phyloP scores from a whole-genome alignment of 2,888 invertebrate genomes.

The Chrysomela aeneicollis region DNA sequence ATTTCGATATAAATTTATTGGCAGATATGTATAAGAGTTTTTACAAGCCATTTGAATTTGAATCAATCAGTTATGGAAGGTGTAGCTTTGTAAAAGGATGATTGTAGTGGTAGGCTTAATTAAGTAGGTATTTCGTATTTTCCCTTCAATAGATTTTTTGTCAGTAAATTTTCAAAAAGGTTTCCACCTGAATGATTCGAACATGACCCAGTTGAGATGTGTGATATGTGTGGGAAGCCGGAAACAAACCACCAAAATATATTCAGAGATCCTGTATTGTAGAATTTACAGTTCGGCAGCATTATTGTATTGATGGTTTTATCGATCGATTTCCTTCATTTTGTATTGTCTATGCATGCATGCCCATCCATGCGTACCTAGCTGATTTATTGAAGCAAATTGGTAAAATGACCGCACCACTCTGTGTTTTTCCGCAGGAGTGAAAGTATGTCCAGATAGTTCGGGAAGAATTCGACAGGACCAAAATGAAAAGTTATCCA shows the following conservation, averaged over 20 bases:
- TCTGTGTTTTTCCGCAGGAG: slow-evolving; percentile 47
- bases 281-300: slow-evolving; percentile 41
- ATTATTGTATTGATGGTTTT: slow-evolving; percentile 32
- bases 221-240: slow-evolving; percentile 50
- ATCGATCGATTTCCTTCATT: slow-evolving; percentile 31
- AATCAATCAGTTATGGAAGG: too few relatives aligned
- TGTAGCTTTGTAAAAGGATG: too few relatives aligned
- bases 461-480: slow-evolving; percentile 47
- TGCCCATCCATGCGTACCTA: background rate
- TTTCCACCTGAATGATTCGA: slow-evolving; percentile 17
- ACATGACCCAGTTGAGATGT: slow-evolving; percentile 37
- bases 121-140: too few relatives aligned
- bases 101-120: too few relatives aligned
- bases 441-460: slow-evolving; percentile 60
- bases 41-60: too few relatives aligned
- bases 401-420: slow-evolving; percentile 11
- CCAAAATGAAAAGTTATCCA: slow-evolving; percentile 69
- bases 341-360: slow-evolving; percentile 17
- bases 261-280: slow-evolving; percentile 35
- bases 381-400: background rate
- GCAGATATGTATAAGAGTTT: too few relatives aligned
- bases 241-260: slow-evolving; percentile 41
- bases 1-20: too few relatives aligned
- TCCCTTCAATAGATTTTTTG: too few relatives aligned
- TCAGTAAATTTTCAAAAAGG: too few relatives aligned